These are phyloP conservation scores for Tinea pellionella DNA, from an alignment of 2,888 invertebrate genomes.

Conservation along the genomic window DNA sequence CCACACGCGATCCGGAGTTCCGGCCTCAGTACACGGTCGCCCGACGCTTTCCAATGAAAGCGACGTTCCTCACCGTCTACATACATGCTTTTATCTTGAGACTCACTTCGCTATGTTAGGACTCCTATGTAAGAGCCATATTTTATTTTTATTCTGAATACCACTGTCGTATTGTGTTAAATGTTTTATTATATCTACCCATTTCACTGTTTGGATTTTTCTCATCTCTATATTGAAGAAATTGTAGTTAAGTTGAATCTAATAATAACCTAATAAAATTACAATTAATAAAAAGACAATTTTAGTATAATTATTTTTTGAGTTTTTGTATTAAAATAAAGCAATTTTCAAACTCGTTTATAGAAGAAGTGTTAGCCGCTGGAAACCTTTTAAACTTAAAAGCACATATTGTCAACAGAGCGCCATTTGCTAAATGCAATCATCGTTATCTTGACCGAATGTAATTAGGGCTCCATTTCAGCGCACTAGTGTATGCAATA, in stretches of 20 bases:
- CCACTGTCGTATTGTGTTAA: not conserved
- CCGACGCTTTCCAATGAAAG: constrained; percentile 58
- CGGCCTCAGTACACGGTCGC: constrained; percentile 25
- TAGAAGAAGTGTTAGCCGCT: no score
- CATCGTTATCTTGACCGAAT: not conserved
- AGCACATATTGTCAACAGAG: not conserved
- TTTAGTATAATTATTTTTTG: no score
- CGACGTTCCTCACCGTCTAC: constrained; percentile 27
- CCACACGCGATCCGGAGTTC: constrained; percentile 27
- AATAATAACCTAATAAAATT: no score
- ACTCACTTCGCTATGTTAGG: not conserved
- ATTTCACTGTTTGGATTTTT: no score
- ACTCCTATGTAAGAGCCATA: not conserved
- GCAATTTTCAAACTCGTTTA: no score
- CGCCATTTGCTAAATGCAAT: not conserved
- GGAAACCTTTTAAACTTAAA: not conserved
- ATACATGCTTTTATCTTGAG: not conserved
- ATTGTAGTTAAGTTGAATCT: no score
- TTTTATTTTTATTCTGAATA: not conserved
- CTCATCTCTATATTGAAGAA: no score
- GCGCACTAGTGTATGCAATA: not conserved
- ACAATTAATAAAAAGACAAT: no score
- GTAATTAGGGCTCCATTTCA: not conserved
- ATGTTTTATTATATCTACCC: not conserved
- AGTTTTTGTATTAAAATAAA: no score